Percentiles rank a stretch among this genome's conserved stretches.
Evolutionary conservation across 2,113 vertebrate genomes (phyloP).

Genomic region (Hippoglossus stenolepis): DNA sequence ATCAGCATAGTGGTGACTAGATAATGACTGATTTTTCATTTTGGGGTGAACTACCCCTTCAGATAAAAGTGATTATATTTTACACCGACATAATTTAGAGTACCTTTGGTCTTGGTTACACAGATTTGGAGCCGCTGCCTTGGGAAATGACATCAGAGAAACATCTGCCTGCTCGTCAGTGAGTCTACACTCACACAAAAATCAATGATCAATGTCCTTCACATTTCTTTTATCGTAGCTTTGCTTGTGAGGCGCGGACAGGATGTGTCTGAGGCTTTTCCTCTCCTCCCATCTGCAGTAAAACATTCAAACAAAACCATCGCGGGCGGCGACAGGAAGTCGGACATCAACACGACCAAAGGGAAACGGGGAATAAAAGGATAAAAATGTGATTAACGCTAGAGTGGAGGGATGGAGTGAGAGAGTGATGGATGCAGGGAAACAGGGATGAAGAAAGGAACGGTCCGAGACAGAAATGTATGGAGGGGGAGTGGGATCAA

Average conservation of each 20-base stretch:
- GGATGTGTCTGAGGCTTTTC: background rate
- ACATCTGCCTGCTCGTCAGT: constrained; percentile 5
- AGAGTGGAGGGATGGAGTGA: constrained; percentile 24
- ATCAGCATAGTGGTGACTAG: no score
- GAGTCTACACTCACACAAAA: background rate
- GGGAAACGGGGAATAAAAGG: background rate
- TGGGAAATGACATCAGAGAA: constrained; percentile 18
- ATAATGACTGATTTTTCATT: background rate
- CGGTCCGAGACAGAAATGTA: background rate
- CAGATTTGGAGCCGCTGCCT: background rate
- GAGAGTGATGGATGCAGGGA: constrained; percentile 29
- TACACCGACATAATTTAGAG: background rate
- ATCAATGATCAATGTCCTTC: constrained; percentile 5
- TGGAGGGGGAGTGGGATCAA: constrained; percentile 5
- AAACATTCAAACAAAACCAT: background rate
- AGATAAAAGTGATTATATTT: constrained; percentile 2
- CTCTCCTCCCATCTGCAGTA: constrained; percentile 2
- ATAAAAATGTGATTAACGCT: constrained; percentile 23
- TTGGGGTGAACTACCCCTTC: background rate
- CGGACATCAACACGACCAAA: background rate
- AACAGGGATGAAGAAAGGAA: constrained; percentile 8
- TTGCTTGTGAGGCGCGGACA: background rate
- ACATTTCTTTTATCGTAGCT: background rate
- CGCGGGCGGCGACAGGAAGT: constrained; percentile 4
- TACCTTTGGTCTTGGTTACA: background rate